Evolutionary conservation across 2,113 vertebrate species (phyloP).

Genomic region (Gracilinanus agilis): DNA sequence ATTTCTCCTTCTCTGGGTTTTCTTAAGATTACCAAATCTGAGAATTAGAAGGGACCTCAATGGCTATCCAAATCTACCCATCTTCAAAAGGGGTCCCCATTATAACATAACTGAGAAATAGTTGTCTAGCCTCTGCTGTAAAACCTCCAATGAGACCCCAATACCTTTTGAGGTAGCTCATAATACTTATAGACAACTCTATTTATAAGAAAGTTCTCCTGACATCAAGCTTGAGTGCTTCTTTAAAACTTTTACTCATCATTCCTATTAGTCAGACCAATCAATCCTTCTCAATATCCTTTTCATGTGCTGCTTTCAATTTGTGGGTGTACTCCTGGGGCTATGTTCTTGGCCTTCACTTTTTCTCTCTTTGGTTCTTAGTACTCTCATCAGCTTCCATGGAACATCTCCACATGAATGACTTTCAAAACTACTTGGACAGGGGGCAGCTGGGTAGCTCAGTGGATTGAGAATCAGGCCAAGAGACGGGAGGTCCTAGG

Average conservation of each 20-base stretch:
- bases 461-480: too few species aligned
- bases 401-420: neutral
- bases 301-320: neutral
- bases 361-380: neutral
- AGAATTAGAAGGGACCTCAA: neutral
- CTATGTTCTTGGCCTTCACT: neutral
- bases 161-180: neutral
- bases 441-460: too few species aligned
- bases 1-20: neutral
- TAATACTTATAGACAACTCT: neutral
- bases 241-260: neutral
- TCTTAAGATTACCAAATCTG: neutral
- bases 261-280: neutral
- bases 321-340: neutral
- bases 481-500: too few species aligned
- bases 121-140: neutral
- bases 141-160: neutral
- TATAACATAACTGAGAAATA: neutral
- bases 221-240: neutral
- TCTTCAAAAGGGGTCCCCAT: neutral
- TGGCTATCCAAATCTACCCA: neutral
- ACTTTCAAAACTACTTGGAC: neutral
- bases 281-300: neutral
- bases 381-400: neutral
- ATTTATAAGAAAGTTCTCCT: neutral